Percentiles rank a stretch among this genome's conserved stretches.
Evolutionary conservation across 2,888 invertebrate genomes (phyloP).

Genomic region (Stenotaenia linearis): DNA sequence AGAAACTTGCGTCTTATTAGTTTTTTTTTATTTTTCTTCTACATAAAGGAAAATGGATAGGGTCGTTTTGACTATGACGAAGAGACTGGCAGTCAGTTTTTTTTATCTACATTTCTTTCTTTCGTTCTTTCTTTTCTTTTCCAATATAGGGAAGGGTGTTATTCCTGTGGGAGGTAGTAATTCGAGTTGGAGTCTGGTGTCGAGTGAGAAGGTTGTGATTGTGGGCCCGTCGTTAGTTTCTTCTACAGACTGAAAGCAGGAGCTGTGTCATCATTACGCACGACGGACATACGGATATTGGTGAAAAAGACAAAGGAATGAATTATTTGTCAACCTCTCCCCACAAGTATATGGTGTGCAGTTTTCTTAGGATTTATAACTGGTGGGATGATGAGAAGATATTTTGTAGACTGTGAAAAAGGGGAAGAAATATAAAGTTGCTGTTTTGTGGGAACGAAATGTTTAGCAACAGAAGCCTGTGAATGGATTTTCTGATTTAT

Average conservation of each 20-base stretch:
- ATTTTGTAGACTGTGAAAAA: not conserved
- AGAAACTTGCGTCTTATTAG: not conserved
- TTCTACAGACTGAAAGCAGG: not conserved
- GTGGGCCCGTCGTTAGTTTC: constrained; percentile 15
- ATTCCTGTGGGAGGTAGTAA: constrained; percentile 17
- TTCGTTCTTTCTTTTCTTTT: not conserved
- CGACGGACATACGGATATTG: constrained; percentile 7
- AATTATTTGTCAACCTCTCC: constrained; percentile 8
- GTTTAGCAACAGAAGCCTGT: not conserved
- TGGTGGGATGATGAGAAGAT: not conserved
- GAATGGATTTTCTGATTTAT: not conserved
- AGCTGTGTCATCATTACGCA: constrained; percentile 20
- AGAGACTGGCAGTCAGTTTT: constrained; percentile 17
- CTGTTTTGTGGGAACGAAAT: not conserved
- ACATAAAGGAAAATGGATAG: not conserved
- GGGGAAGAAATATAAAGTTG: not conserved
- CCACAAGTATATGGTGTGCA: not conserved
- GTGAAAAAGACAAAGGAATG: constrained; percentile 13
- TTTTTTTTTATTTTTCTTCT: not conserved
- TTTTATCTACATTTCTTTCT: not conserved
- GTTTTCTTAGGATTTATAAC: not conserved
- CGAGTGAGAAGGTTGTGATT: constrained; percentile 12
- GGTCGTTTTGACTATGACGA: constrained; percentile 3
- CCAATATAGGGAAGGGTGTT: constrained; percentile 1
- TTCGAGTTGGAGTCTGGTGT: constrained; percentile 14